phyloP scores from a whole-genome alignment of 2,113 vertebrate genomes.

The Daphoenositta chrysoptera region DNA sequence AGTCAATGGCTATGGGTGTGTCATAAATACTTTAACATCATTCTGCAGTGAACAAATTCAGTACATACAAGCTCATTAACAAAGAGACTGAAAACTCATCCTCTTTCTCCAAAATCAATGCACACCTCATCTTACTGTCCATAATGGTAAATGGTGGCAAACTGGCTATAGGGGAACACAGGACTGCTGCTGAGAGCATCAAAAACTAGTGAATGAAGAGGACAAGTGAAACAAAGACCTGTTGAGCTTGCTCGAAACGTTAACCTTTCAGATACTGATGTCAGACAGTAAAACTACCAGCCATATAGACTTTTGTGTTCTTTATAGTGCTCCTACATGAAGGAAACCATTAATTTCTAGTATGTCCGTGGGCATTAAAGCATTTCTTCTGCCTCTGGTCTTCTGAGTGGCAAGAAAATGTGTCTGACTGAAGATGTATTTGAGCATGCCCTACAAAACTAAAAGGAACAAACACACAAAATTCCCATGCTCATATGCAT shows the following conservation, averaged over 20 bases:
- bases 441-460: not conserved
- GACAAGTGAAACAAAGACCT: not conserved
- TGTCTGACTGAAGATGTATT: not conserved
- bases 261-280: not conserved
- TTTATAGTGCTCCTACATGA: not conserved
- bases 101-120: not conserved
- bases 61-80: not conserved
- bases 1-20: not conserved
- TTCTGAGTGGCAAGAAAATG: not conserved
- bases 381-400: not conserved
- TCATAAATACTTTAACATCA: not conserved
- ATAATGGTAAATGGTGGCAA: not conserved
- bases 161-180: not conserved
- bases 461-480: not conserved
- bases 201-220: not conserved
- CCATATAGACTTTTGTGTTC: not conserved
- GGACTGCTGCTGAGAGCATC: not conserved
- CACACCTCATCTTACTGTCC: not conserved
- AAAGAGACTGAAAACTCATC: not conserved
- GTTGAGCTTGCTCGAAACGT: not conserved
- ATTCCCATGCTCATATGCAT: not conserved
- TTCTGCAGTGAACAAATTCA: not conserved
- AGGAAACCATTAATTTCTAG: not conserved
- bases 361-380: not conserved
- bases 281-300: not conserved